phyloP scores from a whole-genome alignment of 2,113 vertebrate species.

The Stigmatopora nigra region DNA sequence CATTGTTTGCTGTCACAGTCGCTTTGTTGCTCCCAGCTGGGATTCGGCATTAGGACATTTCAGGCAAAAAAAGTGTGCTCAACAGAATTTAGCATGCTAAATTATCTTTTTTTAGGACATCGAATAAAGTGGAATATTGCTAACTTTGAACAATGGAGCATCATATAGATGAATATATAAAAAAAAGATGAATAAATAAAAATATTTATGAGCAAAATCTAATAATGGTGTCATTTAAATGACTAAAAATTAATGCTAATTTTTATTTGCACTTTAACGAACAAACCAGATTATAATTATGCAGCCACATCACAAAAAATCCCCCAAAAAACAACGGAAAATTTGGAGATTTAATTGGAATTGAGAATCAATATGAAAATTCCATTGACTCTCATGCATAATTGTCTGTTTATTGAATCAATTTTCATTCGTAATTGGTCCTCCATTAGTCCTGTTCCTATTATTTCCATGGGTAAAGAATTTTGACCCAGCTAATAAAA shows the following conservation, averaged over 20 bases:
- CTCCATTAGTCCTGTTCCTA: neutral
- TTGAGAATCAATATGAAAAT: too few species aligned
- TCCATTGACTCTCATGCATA: too few species aligned
- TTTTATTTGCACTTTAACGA: too few species aligned
- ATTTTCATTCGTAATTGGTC: neutral
- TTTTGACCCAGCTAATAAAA: neutral
- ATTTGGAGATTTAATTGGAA: too few species aligned
- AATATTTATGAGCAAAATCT: too few species aligned
- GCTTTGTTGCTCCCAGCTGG: slow-evolving; percentile 21
- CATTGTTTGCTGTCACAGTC: slow-evolving; percentile 45
- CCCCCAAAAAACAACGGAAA: too few species aligned
- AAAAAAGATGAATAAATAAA: too few species aligned
- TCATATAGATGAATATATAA: too few species aligned
- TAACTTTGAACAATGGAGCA: neutral
- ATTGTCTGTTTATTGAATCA: neutral
- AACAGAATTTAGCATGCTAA: slow-evolving; percentile 7
- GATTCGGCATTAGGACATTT: slow-evolving; percentile 25
- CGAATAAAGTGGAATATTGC: neutral
- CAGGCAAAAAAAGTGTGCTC: slow-evolving; percentile 18
- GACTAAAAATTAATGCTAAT: too few species aligned
- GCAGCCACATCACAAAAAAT: too few species aligned
- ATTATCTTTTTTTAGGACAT: slow-evolving; percentile 5
- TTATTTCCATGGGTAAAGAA: neutral
- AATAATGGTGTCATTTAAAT: too few species aligned
- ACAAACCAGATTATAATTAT: too few species aligned